phyloP scores from a whole-genome alignment of 2,797 vertebrate genomes.

The Catostomus latipinnis region DNA sequence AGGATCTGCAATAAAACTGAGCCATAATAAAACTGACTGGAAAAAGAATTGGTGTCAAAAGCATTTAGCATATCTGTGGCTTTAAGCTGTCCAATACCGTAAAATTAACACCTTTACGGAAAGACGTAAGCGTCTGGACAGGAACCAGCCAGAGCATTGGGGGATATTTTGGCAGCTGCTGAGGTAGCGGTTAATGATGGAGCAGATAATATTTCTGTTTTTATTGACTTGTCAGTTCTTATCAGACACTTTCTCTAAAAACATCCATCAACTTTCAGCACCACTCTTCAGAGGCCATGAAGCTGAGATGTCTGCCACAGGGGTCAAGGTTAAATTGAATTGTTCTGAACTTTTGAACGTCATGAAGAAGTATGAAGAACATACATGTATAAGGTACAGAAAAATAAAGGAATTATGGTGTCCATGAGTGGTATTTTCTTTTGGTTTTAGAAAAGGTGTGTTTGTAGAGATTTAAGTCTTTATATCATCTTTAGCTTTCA shows the following conservation, averaged over 20 bases:
- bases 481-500: not conserved
- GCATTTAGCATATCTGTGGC: slow-evolving; percentile 69
- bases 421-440: too few relatives aligned
- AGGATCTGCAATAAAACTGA: slow-evolving; percentile 1
- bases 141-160: slow-evolving; percentile 64
- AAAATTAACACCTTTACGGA: slow-evolving; percentile 81
- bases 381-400: too few relatives aligned
- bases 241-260: slow-evolving; percentile 75
- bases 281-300: slow-evolving; percentile 67
- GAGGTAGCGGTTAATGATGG: slow-evolving; percentile 63
- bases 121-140: slow-evolving; percentile 68
- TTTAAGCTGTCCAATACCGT: slow-evolving; percentile 70
- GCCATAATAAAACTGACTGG: slow-evolving; percentile 9
- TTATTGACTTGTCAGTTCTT: slow-evolving; percentile 82
- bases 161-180: slow-evolving; percentile 77
- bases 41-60: slow-evolving; percentile 58
- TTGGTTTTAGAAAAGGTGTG: not conserved
- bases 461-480: not conserved
- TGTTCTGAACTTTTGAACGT: too few relatives aligned
- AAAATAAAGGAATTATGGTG: too few relatives aligned
- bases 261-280: slow-evolving; percentile 73
- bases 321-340: slow-evolving; percentile 28
- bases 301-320: slow-evolving; percentile 39
- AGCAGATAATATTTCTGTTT: slow-evolving; percentile 77
- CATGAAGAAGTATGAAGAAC: too few relatives aligned